phyloP scores from a whole-genome alignment of 92 coral and sea anemone species.

The Bergia sp. region DNA sequence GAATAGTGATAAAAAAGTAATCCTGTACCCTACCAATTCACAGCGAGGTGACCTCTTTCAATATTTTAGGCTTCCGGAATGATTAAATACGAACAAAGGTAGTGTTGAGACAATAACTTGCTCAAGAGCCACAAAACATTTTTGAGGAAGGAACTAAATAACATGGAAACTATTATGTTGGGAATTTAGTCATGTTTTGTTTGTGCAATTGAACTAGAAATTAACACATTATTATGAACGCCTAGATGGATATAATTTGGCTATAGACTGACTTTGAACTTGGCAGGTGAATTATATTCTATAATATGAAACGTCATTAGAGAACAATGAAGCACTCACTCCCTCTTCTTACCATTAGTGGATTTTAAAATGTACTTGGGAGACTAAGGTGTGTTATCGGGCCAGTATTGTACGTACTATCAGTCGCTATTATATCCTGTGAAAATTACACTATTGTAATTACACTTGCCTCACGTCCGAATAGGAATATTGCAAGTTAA shows the following conservation, averaged over 20 bases:
- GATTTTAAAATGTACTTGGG: conserved; percentile 11
- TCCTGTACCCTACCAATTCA: not conserved
- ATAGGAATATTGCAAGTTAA: no score
- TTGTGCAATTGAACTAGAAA: conserved; percentile 1
- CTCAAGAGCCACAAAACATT: not conserved
- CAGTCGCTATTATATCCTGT: conserved; percentile 4
- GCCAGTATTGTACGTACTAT: conserved; percentile 11
- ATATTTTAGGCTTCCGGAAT: conserved; percentile 23
- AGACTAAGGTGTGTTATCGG: conserved; percentile 14
- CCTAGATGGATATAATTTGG: not conserved
- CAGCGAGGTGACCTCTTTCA: not conserved
- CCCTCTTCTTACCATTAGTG: not conserved
- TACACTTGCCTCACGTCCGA: no score
- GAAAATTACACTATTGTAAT: not conserved
- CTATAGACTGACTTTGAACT: not conserved
- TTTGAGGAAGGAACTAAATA: not conserved
- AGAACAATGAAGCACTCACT: not conserved
- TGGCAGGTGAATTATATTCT: not conserved
- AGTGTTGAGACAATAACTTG: conserved; percentile 11
- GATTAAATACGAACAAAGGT: not conserved
- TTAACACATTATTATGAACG: not conserved
- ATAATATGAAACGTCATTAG: conserved; percentile 33
- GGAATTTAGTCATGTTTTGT: not conserved
- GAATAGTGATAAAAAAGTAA: not conserved
- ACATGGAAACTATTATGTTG: not conserved